Base-by-base conservation (phyloP, 2,797 vertebrate genomes). In the Channa striata region DNA sequence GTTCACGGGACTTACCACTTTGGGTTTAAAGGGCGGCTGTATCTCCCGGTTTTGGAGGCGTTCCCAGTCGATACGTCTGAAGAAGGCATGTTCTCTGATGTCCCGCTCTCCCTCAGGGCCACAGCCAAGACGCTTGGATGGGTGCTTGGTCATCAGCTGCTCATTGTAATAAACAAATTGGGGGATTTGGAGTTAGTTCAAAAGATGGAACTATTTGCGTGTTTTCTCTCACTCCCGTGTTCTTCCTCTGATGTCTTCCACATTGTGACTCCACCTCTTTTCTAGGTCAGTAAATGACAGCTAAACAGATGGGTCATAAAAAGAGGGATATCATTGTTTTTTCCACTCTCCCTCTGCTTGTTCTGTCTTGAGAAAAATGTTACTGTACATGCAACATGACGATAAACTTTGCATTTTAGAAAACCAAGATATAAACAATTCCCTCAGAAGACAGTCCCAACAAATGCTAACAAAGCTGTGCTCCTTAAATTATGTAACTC, bases 41-140 rank as follows among this genome's bases (percentile, higher is more conserved):
- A 98, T 96, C 87, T 99, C 97, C 50, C 94, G 88, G 92, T 91
- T 96, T 81, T 95, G 85, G 68, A 99, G 91, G 70, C 96, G 96
- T 1, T 97, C 96, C 97, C 97, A 99, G 93, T 99, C 97, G 46
- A 99, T 99, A 65, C 97, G 96, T 83, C 97, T 95, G 93, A 98
- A 99, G 92, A 99, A 99, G 68, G 95, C 93, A 0, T 99, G 97
- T 8, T 99, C 97, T 67, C 95, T 91, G 81, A 99, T 92, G 68
- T 99, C 97, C 68, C 96, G 82, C 78, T 97, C 97, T 0, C 96
- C 97, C 82, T 99, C 97, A 0, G 64, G 40, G 56, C 96, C 93
- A 0, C 97, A 98, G 91, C 97, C 97, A 78, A 99, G 95, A 52
- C 97, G 95, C 89, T 98, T 99, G 62, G 94, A 95, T 0, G 97